Conservation (phyloP, 2,113 vertebrate species). For the Psilopsiagon aymara region DNA sequence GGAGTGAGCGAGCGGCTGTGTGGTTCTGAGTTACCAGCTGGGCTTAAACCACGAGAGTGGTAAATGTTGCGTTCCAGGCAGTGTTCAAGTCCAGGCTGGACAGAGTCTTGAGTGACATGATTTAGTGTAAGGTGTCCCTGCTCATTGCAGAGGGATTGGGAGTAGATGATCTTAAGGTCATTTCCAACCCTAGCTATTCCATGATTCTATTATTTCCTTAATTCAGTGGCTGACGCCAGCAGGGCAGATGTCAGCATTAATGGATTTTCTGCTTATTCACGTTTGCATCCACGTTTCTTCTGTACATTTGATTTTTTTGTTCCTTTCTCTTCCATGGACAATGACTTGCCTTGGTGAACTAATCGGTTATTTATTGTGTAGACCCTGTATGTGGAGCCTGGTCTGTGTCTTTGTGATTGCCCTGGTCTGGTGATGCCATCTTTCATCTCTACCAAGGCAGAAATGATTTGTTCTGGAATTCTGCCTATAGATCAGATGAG, state of each 20-base stretch:
- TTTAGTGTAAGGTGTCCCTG: too few species aligned
- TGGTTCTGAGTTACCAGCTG: background rate
- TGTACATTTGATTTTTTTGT: background rate
- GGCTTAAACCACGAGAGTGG: background rate
- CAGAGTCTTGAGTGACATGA: too few species aligned
- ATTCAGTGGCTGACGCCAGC: background rate
- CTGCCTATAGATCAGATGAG: conserved; percentile 96
- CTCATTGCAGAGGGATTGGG: too few species aligned
- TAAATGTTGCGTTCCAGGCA: background rate
- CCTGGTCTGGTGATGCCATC: conserved; percentile 98
- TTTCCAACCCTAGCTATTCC: too few species aligned
- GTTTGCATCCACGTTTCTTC: background rate
- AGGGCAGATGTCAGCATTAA: background rate
- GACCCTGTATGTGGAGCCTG: conserved; percentile 93
- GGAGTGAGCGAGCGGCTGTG: too few species aligned
- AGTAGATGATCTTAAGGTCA: too few species aligned
- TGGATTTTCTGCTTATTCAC: background rate
- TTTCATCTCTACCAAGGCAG: conserved; percentile 95
- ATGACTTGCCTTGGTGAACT: background rate
- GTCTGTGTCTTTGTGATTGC: conserved; percentile 94
- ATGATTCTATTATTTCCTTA: background rate
- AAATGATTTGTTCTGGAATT: conserved; percentile 96
- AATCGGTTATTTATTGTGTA: conserved; percentile 49
- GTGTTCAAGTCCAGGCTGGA: too few species aligned
- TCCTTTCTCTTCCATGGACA: background rate